These are phyloP conservation scores for Masticophis lateralis DNA, from an alignment of 2,797 vertebrate species.

Conservation along the genomic window DNA sequence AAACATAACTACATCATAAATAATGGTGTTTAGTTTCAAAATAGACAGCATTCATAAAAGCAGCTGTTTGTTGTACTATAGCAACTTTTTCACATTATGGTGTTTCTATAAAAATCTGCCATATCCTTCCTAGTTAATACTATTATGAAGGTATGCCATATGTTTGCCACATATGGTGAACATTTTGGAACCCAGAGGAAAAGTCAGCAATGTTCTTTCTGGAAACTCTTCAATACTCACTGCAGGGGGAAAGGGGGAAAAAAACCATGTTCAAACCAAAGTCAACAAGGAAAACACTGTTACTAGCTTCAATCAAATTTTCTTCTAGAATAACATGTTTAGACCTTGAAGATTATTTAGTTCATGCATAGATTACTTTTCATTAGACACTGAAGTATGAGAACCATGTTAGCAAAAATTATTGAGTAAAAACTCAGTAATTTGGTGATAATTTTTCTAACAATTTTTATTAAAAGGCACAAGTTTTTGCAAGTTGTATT, in stretches of 20 bases:
- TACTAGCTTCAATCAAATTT: background rate
- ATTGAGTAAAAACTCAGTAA: background rate
- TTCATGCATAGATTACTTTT: background rate
- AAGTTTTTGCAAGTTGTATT: background rate
- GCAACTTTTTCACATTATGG: background rate
- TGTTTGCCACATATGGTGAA: slow-evolving; percentile 46
- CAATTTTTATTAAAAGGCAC: background rate
- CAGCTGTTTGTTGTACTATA: slow-evolving; percentile 22
- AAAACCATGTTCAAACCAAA: background rate
- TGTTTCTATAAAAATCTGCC: slow-evolving; percentile 44
- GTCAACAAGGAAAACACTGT: background rate
- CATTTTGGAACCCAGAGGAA: slow-evolving; percentile 27
- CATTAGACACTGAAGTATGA: background rate
- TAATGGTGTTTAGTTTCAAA: slow-evolving; percentile 26
- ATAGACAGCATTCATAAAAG: slow-evolving; percentile 8
- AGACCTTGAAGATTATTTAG: background rate
- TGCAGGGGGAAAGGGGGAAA: slow-evolving; percentile 17
- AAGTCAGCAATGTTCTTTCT: slow-evolving; percentile 6
- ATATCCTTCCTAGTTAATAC: slow-evolving; percentile 29
- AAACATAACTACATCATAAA: slow-evolving; percentile 23
- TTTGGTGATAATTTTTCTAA: background rate
- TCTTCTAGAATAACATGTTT: background rate
- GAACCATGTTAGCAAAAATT: background rate
- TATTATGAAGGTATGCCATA: slow-evolving; percentile 46
- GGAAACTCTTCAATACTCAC: slow-evolving; percentile 24